phyloP scores from a whole-genome alignment of 2,113 vertebrate genomes.

The Apeltes quadracus region DNA sequence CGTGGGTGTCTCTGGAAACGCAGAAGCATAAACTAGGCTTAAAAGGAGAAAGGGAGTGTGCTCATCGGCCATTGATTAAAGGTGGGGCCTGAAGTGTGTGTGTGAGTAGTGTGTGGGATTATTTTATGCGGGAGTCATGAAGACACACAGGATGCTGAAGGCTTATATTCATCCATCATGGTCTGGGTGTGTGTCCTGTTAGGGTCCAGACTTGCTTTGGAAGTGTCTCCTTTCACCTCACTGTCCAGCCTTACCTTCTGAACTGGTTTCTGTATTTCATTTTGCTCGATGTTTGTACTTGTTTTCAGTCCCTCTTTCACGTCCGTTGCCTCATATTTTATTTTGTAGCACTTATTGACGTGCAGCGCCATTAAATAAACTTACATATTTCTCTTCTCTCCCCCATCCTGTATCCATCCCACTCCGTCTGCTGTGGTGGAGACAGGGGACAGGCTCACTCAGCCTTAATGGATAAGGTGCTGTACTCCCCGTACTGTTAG shows the following conservation, averaged over 20 bases:
- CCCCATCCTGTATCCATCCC: conserved; percentile 11
- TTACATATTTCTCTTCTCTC: conserved; percentile 1
- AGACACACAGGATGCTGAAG: conserved; percentile 3
- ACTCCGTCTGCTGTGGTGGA: conserved; percentile 30
- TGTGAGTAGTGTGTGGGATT: conserved; percentile 4
- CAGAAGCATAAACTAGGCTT: no score
- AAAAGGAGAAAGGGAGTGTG: no score
- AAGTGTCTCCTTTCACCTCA: background rate
- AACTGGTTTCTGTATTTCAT: background rate
- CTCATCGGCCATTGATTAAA: conserved; percentile 51
- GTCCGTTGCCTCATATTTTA: background rate
- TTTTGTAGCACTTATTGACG: background rate
- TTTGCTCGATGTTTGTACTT: background rate
- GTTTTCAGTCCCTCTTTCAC: background rate
- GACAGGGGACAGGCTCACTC: conserved; percentile 44
- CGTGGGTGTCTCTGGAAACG: no score
- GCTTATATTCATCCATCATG: conserved; percentile 30
- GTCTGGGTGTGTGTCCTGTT: background rate
- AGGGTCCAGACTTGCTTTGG: no score
- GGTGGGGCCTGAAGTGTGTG: background rate
- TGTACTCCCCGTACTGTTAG: conserved; percentile 29
- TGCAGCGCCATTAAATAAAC: background rate
- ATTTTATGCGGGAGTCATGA: background rate
- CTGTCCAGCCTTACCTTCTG: background rate
- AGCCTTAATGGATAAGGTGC: conserved; percentile 63